Evolutionary conservation across 2,888 invertebrate species (phyloP).

Genomic region (Volucella inflata): DNA sequence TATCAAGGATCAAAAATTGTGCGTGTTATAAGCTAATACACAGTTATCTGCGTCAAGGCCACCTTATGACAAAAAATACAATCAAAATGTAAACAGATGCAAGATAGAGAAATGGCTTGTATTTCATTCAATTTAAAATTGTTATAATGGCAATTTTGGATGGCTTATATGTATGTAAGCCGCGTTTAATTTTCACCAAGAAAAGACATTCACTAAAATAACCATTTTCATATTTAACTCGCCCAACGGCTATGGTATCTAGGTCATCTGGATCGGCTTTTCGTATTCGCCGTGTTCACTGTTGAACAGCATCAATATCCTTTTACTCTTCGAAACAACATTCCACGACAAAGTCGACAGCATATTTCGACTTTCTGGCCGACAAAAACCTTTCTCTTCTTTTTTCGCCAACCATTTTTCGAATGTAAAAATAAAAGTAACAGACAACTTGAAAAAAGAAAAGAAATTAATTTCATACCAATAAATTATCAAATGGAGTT

Average conservation of each 20-base stretch:
- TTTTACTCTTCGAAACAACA: slow-evolving; percentile 26
- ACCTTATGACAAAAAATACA: too few species aligned
- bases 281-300: slow-evolving; percentile 48
- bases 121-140: too few species aligned
- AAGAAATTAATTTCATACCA: slow-evolving; percentile 61
- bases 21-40: too few species aligned
- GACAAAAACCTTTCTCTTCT: slow-evolving; percentile 65
- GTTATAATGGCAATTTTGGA: too few species aligned
- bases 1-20: too few species aligned
- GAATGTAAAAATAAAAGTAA: slow-evolving; percentile 30
- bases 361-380: slow-evolving; percentile 50
- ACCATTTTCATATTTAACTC: slow-evolving; percentile 24
- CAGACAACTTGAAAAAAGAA: slow-evolving; percentile 28
- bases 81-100: too few species aligned
- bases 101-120: too few species aligned
- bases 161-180: too few species aligned
- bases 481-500: slow-evolving; percentile 70
- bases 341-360: not conserved
- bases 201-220: not conserved
- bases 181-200: too few species aligned
- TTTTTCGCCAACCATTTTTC: slow-evolving; percentile 23
- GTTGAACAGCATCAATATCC: slow-evolving; percentile 49
- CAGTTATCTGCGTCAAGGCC: too few species aligned
- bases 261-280: slow-evolving; percentile 50
- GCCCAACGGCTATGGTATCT: slow-evolving; percentile 27